Conservation (phyloP, 1,140 invertebrate genomes). For the Drosophila repletoides region DNA sequence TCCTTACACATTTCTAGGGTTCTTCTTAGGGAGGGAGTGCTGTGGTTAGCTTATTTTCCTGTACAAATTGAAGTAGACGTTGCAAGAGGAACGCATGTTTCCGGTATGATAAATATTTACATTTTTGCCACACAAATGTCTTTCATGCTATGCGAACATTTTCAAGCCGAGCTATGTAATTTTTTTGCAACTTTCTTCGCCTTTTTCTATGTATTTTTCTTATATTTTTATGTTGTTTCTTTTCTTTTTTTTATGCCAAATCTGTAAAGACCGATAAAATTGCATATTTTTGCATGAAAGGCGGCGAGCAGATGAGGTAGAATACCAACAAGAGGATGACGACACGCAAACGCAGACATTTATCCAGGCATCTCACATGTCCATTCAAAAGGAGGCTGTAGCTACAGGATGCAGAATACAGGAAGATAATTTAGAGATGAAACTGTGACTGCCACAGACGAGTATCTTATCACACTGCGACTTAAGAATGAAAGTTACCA, state of each 20-base stretch:
- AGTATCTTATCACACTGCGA: too few relatives aligned
- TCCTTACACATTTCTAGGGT: conserved; percentile 2
- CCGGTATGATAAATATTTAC: conserved; percentile 76
- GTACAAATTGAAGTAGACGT: conserved; percentile 46
- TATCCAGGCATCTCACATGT: conserved; percentile 53
- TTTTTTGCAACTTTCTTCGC: conserved; percentile 29
- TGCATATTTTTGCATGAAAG: conserved; percentile 79
- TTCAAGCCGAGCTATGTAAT: conserved; percentile 26
- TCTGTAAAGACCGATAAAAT: conserved; percentile 81
- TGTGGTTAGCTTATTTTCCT: background rate
- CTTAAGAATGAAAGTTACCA: too few relatives aligned
- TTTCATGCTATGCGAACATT: conserved; percentile 53
- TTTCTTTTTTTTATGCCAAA: conserved; percentile 45
- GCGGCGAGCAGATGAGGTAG: conserved; percentile 32
- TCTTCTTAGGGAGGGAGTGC: background rate
- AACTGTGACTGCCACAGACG: too few relatives aligned
- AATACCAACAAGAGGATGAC: background rate
- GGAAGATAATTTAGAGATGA: too few relatives aligned
- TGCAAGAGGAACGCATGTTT: conserved; percentile 48
- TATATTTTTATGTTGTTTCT: conserved; percentile 17
- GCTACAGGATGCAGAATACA: background rate
- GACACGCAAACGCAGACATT: conserved; percentile 45
- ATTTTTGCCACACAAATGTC: conserved; percentile 74
- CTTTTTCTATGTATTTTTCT: conserved; percentile 1
- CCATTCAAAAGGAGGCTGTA: conserved; percentile 33